These are phyloP conservation scores for Gephyroberyx darwinii DNA, from an alignment of 2,797 vertebrate species.

Conservation along the genomic window DNA sequence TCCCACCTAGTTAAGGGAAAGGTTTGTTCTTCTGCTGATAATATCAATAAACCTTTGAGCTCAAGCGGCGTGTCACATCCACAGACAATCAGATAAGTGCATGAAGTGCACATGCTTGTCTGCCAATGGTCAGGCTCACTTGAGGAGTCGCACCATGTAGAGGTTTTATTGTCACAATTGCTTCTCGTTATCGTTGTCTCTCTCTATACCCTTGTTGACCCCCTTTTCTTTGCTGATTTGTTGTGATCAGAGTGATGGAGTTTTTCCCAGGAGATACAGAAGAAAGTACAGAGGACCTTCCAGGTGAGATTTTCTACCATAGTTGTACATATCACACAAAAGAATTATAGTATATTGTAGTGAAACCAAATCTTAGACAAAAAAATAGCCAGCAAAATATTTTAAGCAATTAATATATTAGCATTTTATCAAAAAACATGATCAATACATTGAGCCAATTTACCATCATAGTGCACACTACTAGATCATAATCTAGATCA, in stretches of 20 bases:
- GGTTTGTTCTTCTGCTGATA: slow-evolving; percentile 42
- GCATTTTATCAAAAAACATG: not conserved
- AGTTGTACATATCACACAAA: not conserved
- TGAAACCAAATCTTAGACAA: not conserved
- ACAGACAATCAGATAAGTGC: slow-evolving; percentile 21
- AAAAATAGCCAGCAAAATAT: not conserved
- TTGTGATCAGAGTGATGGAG: slow-evolving; percentile 81
- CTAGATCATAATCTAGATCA: not conserved
- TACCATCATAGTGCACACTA: not conserved
- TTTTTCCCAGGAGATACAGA: slow-evolving; percentile 82
- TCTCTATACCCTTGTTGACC: not conserved
- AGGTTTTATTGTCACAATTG: not conserved
- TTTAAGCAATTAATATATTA: not conserved
- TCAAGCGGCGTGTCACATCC: slow-evolving; percentile 42
- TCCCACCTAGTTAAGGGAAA: slow-evolving; percentile 25
- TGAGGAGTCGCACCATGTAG: slow-evolving; percentile 7
- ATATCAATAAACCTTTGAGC: slow-evolving; percentile 78
- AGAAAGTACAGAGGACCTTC: slow-evolving; percentile 83
- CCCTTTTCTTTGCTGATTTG: slow-evolving; percentile 14
- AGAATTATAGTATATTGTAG: not conserved
- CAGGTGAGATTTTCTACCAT: slow-evolving; percentile 82
- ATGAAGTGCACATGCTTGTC: slow-evolving; percentile 4
- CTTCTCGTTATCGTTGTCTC: not conserved
- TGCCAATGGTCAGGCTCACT: slow-evolving; percentile 7
- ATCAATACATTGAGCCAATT: not conserved